Percentiles rank a stretch among this genome's conserved stretches.
Evolutionary conservation across 2,113 vertebrate species (phyloP).

Genomic region (Sturnira hondurensis): DNA sequence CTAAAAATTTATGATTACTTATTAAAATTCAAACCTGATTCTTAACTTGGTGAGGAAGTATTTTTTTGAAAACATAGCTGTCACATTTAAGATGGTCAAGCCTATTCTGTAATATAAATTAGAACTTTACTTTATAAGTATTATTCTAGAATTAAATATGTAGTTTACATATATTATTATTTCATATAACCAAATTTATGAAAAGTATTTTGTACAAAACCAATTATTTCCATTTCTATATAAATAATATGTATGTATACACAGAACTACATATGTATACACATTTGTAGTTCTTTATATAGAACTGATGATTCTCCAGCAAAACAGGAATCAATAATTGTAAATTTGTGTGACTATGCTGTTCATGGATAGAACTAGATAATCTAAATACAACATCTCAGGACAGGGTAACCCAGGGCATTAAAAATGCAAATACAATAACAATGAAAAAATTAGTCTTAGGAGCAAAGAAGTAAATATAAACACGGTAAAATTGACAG

Average conservation of each 20-base stretch:
- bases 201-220: constrained; percentile 5
- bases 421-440: not conserved
- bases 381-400: not conserved
- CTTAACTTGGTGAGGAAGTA: not conserved
- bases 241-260: not conserved
- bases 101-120: constrained; percentile 12
- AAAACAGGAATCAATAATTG: not conserved
- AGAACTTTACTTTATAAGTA: constrained; percentile 19
- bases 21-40: constrained; percentile 36
- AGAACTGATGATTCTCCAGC: not conserved
- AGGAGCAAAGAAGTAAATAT: not conserved
- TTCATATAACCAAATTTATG: not conserved
- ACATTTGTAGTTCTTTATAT: not conserved
- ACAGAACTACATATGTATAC: not conserved
- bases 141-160: constrained; percentile 40
- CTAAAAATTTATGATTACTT: constrained; percentile 38
- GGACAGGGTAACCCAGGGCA: not conserved
- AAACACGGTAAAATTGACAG: constrained; percentile 45
- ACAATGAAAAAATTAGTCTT: not conserved
- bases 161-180: not conserved
- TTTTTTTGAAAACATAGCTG: constrained; percentile 11
- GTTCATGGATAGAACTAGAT: not conserved
- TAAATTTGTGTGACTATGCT: not conserved
- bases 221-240: not conserved
- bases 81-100: constrained; percentile 13